Percentiles rank a stretch among this genome's conserved stretches.
Evolutionary conservation across 2,888 invertebrate species (phyloP).

Genomic region (Cinara cedri): DNA sequence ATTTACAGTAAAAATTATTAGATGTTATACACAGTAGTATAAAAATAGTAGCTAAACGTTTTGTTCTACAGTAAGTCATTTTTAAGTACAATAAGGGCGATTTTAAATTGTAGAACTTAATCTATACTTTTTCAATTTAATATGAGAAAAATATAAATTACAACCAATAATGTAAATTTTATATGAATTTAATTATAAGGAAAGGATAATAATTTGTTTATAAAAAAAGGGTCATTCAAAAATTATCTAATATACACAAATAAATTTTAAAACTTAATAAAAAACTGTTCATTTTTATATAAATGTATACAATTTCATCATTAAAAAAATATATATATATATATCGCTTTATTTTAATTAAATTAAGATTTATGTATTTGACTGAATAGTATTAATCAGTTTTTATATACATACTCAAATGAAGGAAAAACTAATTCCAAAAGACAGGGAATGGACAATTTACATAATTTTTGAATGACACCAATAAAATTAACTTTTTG

Average conservation of each 20-base stretch:
- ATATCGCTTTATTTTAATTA: constrained; percentile 17
- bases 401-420: constrained; percentile 27
- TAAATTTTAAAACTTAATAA: constrained; percentile 42
- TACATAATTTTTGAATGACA: constrained; percentile 55
- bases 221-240: constrained; percentile 52
- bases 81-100: constrained; percentile 42
- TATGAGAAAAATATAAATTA: constrained; percentile 28
- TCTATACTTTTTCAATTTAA: constrained; percentile 13
- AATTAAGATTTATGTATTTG: constrained; percentile 27
- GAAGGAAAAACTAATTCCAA: constrained; percentile 12
- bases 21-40: constrained; percentile 40
- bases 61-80: constrained; percentile 45
- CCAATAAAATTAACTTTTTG: constrained; percentile 45
- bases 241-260: constrained; percentile 45
- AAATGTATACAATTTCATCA: constrained; percentile 25
- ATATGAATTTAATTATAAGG: constrained; percentile 16
- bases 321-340: constrained; percentile 28
- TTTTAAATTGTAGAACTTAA: background rate
- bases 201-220: constrained; percentile 9
- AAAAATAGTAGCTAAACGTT: constrained; percentile 37
- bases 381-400: background rate
- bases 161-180: constrained; percentile 29
- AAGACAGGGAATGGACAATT: constrained; percentile 28
- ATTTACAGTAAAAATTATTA: constrained; percentile 25
- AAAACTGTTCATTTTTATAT: constrained; percentile 15